Evolutionary conservation across 2,113 vertebrate species (phyloP).

Genomic region (Neomonachus schauinslandi): DNA sequence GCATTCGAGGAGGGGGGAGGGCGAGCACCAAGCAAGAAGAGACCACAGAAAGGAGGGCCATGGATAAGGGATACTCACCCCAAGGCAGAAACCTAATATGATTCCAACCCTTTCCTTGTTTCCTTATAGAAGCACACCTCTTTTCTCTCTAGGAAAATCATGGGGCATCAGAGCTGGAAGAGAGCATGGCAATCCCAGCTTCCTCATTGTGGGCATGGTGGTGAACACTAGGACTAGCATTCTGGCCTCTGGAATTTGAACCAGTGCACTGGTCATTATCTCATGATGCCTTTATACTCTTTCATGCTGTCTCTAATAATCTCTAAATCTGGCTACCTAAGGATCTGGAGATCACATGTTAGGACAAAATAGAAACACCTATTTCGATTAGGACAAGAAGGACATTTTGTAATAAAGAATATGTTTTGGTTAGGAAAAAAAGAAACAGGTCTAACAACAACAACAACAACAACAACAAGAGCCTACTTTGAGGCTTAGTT

Average conservation of each 20-base stretch:
- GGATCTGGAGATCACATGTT: not conserved
- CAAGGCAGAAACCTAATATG: not conserved
- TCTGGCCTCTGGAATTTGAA: not conserved
- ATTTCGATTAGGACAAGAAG: not conserved
- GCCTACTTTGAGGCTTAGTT: not conserved
- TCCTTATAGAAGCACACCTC: not conserved
- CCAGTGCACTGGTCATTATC: not conserved
- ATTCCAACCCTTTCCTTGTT: not conserved
- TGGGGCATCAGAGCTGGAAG: not conserved
- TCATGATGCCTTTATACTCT: not conserved
- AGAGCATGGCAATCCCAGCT: not conserved
- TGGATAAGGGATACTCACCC: not conserved
- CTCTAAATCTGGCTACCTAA: not conserved
- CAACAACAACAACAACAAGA: not conserved
- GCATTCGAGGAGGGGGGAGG: not conserved
- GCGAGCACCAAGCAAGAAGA: not conserved
- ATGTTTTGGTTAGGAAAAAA: not conserved
- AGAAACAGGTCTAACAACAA: not conserved
- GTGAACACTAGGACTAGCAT: not conserved
- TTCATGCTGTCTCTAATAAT: not conserved
- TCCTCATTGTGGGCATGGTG: not conserved
- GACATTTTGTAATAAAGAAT: not conserved
- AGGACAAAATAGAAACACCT: not conserved
- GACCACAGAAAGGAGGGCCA: not conserved
- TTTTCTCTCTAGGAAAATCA: not conserved